Base-by-base conservation (phyloP, 2,888 invertebrate species). In the Dascillus cervinus region DNA sequence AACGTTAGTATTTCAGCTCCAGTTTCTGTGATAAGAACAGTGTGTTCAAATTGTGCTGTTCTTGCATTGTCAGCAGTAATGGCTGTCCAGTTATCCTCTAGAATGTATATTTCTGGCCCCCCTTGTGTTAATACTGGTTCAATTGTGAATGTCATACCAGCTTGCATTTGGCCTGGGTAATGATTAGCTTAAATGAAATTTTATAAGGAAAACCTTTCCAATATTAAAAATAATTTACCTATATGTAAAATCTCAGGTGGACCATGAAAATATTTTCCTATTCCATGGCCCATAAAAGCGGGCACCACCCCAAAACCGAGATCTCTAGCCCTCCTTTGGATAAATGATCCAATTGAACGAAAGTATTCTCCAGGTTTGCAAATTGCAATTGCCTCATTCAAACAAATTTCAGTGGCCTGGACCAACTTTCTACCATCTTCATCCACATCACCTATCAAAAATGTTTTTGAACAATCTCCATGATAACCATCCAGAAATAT, bases 131-230 rank as follows among this genome's bases (percentile, higher is more conserved):
- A 55, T 4, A 85, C 79, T 5, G 96, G 96, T 56, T 96, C 95
- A 50, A 96, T 86, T 0, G 95, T 96, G 55, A 96, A 95, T 0
- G 87, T 86, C 87, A 92, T 92, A n/a, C 91, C 91, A 2, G 82
- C 64, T 46, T 72, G 57, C 92, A 94, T 92, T 26, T 61, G 53
- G 0, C 83, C 86, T 0, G 74, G 72, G 46, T 72, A 69, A 29
- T 71, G 55, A 53, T 85, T 83, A 43, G 66, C 84, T 82, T 53
- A 30, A 59, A 62, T 31, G 8, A 17, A 8, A 8, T 17, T 17
- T 8, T 17, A 8, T 17, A 17, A 17, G 17, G 5, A 8, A 6
- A 17, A 17, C 5, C 4, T 17, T 6, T 13, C 3, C 11, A 33
- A 22, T 20, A 1, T 31, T 5, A 15, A 23, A 13, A 15, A 13